phyloP scores from a whole-genome alignment of 2,113 vertebrate species.

The Eptesicus fuscus region DNA sequence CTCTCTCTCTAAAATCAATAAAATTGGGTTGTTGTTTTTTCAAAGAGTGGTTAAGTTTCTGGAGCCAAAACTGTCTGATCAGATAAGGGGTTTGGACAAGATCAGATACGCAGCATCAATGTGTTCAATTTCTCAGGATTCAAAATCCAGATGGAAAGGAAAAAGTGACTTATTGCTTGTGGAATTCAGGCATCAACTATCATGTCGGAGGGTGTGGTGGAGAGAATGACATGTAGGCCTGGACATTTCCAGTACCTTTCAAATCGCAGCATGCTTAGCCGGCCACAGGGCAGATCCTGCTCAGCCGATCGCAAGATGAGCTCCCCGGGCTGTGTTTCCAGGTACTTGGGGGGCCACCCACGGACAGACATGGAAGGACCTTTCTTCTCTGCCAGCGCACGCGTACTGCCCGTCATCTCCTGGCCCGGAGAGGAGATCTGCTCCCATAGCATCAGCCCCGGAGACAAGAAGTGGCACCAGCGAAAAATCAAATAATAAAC shows the following conservation, averaged over 20 bases:
- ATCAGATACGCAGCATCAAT: background rate
- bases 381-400: background rate
- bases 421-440: background rate
- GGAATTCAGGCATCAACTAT: background rate
- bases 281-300: background rate
- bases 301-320: background rate
- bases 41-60: background rate
- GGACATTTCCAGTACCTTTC: background rate
- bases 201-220: background rate
- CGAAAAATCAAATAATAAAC: slow-evolving; percentile 14
- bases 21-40: too few species aligned
- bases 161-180: background rate
- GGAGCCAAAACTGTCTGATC: background rate
- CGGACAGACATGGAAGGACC: background rate
- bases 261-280: background rate
- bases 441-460: background rate
- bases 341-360: too few species aligned
- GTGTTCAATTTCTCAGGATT: background rate
- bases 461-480: background rate
- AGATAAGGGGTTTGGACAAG: background rate
- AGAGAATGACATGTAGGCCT: background rate
- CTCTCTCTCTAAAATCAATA: too few species aligned
- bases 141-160: background rate
- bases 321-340: background rate
- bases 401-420: background rate